Evolutionary conservation across 2,113 vertebrate genomes (phyloP), one percentile per base, ranked within the genome.

Genomic region (Propithecus coquereli): DNA sequence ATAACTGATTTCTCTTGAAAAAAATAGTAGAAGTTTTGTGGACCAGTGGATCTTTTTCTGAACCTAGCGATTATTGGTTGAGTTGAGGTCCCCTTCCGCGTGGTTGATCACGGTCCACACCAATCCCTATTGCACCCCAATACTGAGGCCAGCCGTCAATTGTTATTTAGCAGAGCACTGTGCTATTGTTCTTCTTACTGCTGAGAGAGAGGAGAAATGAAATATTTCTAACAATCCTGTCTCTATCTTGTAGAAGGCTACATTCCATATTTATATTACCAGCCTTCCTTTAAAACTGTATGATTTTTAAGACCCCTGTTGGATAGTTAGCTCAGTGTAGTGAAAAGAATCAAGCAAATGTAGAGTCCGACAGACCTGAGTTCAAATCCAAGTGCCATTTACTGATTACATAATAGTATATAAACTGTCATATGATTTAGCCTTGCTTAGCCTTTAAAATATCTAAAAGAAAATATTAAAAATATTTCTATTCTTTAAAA

Each of bases 371-470:
- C 30, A 89, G 25, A 90, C 16, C 1, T 63, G 12, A 34, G 11
- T 77, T 95, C 37, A 82, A 89, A 92, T 76, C 30, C n/a, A 94
- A 50, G 13, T 84, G 40, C 10, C 43, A 45, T 40, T 96, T 86
- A 18, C 32, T 23, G 11, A 27, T 17, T 30, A 14, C 50, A 2
- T n/a, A 70, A 45, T 11, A n/a, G 2, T n/a, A 57, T 59, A 20
- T 1, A 8, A 93, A 77, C 83, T 37, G 7, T 23, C 45, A 71
- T 80, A 30, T 81, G 30, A 47, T 43, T 77, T 61, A 71, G 59
- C 0, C 1, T 68, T 87, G 71, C 27, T 5, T 6, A 30, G 10
- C 5, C 68, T 92, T 96, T 77, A 8, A 50, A 20, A 2, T 50
- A 34, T 57, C 43, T 91, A 71, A 43, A 40, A 93, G 32, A 61